These are phyloP conservation scores for Ellobius talpinus DNA, from an alignment of 2,113 vertebrate species.

Conservation along the genomic window DNA sequence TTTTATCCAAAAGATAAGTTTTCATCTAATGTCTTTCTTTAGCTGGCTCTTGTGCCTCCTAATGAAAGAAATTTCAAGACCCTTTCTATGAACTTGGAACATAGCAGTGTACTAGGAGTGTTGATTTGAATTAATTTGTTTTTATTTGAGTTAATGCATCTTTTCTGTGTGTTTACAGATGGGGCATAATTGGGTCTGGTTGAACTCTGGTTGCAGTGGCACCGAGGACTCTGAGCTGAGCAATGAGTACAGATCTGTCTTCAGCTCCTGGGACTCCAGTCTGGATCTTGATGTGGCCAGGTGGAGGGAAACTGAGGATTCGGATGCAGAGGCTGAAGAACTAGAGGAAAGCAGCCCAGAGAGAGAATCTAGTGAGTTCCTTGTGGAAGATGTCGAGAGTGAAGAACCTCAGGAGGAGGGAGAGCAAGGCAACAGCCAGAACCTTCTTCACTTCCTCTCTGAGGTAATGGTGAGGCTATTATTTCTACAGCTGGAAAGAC, in stretches of 20 bases:
- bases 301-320: constrained; percentile 84
- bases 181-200: constrained; percentile 79
- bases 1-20: constrained; percentile 39
- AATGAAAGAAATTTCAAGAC: constrained; percentile 10
- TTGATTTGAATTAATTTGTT: constrained; percentile 52
- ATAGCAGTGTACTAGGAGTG: constrained; percentile 33
- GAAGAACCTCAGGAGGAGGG: constrained; percentile 77
- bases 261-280: constrained; percentile 84
- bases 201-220: constrained; percentile 77
- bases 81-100: background rate
- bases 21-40: background rate
- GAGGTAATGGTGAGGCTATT: constrained; percentile 82
- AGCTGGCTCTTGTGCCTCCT: constrained; percentile 42
- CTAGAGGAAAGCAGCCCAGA: constrained; percentile 83
- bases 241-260: constrained; percentile 83
- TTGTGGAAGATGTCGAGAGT: constrained; percentile 68
- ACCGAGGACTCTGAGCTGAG: constrained; percentile 82
- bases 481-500: background rate
- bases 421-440: constrained; percentile 58
- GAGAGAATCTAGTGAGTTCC: constrained; percentile 76
- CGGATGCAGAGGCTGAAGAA: constrained; percentile 73
- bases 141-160: constrained; percentile 60
- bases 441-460: constrained; percentile 80
- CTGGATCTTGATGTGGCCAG: constrained; percentile 80
- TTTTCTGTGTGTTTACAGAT: constrained; percentile 83